These are phyloP conservation scores for Heliopora coerulea DNA, from an alignment of 92 coral and sea anemone species.

Conservation along the genomic window DNA sequence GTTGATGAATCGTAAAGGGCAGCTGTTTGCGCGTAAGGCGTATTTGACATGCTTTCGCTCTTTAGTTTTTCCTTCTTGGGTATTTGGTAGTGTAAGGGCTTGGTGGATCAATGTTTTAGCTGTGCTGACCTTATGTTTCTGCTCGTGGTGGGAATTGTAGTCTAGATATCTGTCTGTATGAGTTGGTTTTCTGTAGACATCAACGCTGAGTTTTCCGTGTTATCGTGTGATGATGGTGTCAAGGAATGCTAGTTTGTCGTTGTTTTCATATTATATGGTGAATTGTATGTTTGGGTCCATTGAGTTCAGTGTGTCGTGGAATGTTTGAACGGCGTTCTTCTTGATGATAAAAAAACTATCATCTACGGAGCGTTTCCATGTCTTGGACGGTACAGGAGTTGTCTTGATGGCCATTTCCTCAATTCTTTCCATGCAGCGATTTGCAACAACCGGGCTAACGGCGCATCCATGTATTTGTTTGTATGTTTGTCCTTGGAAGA, in stretches of 20 bases:
- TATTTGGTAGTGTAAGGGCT: background rate
- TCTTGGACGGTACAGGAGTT: constrained; percentile 8
- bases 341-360: constrained; percentile 37
- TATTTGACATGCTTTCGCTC: background rate
- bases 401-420: constrained; percentile 14
- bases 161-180: constrained; percentile 18
- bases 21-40: background rate
- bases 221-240: constrained; percentile 12
- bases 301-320: constrained; percentile 14
- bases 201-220: background rate
- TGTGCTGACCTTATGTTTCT: constrained; percentile 5
- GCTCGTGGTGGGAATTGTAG: constrained; percentile 15
- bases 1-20: background rate
- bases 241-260: constrained; percentile 27
- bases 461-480: constrained; percentile 35
- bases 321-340: constrained; percentile 5
- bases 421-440: constrained; percentile 31
- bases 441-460: constrained; percentile 21
- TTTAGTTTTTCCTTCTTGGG: background rate
- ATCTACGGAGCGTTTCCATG: constrained; percentile 39
- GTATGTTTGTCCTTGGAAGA: background rate
- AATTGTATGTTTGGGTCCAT: constrained; percentile 28
- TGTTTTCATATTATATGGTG: constrained; percentile 23
- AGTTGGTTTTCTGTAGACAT: constrained; percentile 19
- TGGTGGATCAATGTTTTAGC: background rate